Evolutionary conservation across 2,113 vertebrate genomes (phyloP).

Genomic region (Marcusenius ussheri): DNA sequence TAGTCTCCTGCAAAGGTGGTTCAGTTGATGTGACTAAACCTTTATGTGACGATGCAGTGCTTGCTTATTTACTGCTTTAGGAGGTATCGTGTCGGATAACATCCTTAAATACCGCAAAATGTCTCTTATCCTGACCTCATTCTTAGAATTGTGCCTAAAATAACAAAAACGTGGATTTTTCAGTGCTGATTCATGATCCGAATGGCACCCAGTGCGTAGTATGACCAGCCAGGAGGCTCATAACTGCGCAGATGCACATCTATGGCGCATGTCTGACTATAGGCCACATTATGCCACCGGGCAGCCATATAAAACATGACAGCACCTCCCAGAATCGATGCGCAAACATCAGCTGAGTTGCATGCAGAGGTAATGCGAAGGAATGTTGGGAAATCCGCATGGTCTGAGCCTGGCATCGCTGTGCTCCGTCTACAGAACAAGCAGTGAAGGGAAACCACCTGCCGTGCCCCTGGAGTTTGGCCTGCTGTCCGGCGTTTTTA

Average conservation of each 20-base stretch:
- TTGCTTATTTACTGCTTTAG: not conserved
- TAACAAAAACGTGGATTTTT: not conserved
- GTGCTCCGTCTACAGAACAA: conserved; percentile 1
- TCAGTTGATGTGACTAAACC: not conserved
- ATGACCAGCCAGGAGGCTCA: not conserved
- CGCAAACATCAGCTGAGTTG: not conserved
- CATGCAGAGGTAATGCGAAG: not conserved
- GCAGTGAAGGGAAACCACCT: conserved; percentile 30
- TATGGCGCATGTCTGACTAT: not conserved
- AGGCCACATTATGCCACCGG: not conserved
- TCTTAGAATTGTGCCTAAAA: not conserved
- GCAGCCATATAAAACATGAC: not conserved
- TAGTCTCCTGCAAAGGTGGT: not conserved
- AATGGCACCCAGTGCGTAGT: not conserved
- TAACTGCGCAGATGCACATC: not conserved
- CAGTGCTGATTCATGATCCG: not conserved
- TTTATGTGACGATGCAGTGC: not conserved
- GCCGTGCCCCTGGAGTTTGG: conserved; percentile 43
- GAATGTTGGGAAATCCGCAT: not conserved
- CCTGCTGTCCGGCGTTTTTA: conserved; percentile 53
- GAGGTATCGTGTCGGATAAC: not conserved
- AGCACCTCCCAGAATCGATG: not conserved
- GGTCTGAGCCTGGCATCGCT: not conserved
- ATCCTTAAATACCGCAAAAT: not conserved
- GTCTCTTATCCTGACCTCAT: not conserved